A percentile compares a stretch with the other conserved stretches of the same genome.
phyloP scores from a whole-genome alignment of 2,113 vertebrate genomes.

The Bos javanicus region DNA sequence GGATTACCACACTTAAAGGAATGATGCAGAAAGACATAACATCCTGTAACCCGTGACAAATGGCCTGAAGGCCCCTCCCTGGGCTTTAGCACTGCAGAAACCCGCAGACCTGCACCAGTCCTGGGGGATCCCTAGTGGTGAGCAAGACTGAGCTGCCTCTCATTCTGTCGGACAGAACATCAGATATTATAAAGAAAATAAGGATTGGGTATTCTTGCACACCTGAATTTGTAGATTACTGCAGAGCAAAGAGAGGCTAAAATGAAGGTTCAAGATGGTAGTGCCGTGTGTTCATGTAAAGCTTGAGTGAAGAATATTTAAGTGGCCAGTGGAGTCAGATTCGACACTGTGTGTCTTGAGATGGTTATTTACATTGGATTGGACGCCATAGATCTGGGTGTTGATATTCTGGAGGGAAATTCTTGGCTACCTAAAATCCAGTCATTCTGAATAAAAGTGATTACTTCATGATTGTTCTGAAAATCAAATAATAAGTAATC shows the following conservation, averaged over 20 bases:
- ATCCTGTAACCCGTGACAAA: rapidly evolving
- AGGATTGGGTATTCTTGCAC: rapidly evolving
- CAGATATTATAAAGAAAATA: not conserved
- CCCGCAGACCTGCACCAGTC: rapidly evolving
- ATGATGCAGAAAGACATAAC: rapidly evolving
- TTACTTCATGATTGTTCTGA: too few species aligned
- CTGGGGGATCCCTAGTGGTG: rapidly evolving
- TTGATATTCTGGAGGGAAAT: not conserved
- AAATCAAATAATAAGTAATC: not conserved
- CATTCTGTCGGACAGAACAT: rapidly evolving
- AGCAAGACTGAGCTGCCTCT: rapidly evolving
- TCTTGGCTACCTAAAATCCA: not conserved
- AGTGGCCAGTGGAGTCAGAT: not conserved
- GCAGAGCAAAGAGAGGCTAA: rapidly evolving
- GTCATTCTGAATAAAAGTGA: rapidly evolving
- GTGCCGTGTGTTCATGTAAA: rapidly evolving
- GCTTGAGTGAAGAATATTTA: rapidly evolving
- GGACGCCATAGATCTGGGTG: too few species aligned
- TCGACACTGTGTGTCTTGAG: too few species aligned
- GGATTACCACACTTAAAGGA: not conserved
- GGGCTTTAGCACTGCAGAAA: not conserved
- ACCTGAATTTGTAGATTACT: too few species aligned
- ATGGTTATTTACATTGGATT: rapidly evolving
- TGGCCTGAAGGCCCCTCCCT: too few species aligned
- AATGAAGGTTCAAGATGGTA: rapidly evolving